Base-by-base conservation (phyloP, 1,140 invertebrate genomes). In the Ips nitidus region DNA sequence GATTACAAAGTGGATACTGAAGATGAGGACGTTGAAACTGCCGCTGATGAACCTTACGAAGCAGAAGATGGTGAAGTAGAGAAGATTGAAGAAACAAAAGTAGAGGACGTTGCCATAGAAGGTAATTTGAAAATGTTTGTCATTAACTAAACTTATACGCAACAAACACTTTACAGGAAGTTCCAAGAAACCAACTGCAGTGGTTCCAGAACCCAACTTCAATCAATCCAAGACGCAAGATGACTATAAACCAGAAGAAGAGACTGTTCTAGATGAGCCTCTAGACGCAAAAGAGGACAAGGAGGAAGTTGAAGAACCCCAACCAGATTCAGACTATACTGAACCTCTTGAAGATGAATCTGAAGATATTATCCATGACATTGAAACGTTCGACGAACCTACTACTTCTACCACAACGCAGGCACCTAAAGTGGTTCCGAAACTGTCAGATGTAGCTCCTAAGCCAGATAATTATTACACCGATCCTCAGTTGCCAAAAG, bases 381-480 rank as follows among this genome's bases (percentile, higher is more conserved):
- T 50, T 50, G 45, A 50, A 22, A 8, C 45, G 0, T 22, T 50
- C 22, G 45, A 50, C 7, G 45, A 50, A 50, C 45, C 3, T 8
- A 22, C 7, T 3, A 8, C 45, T 50, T 8, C 7, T 8, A 50
- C 6, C 22, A 50, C 45, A 50, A 2, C 45, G 3, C 7, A 50
- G 3, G 22, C 7, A 50, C 45, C 45, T 2, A 56, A 56, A 36
- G 7, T 38, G 2, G 22, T 36, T 36, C 2, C 60, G 50, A 63
- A 60, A 65, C 53, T 76, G 8, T 67, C 74, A 3, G 72, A 77
- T 60, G 55, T 74, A n/a, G 69, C 72, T 8, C 71, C 62, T 4
- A 77, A 77, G 73, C 75, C 76, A 8, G 58, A 69, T 39, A 41
- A 63, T 5, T 76, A 72, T 69, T 77, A 71, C 52, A 69, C 66